These are phyloP conservation scores for Anas platyrhynchos DNA, from an alignment of 2,113 vertebrate genomes.

Conservation along the genomic window DNA sequence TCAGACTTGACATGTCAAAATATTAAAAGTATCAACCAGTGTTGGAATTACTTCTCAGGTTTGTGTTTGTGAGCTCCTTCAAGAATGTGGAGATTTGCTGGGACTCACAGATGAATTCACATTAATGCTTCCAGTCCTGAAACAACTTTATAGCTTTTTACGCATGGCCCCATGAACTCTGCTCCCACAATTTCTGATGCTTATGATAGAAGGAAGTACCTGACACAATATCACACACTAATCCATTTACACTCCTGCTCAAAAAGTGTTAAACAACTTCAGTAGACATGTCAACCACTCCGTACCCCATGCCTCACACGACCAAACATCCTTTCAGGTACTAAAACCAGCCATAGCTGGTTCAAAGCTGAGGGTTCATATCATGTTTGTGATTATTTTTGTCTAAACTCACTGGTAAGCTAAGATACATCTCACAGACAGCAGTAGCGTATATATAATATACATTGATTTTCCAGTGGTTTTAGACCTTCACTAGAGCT, in stretches of 20 bases:
- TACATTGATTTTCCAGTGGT: background rate
- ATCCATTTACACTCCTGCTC: background rate
- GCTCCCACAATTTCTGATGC: background rate
- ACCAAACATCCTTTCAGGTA: background rate
- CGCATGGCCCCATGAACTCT: background rate
- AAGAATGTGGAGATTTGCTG: background rate
- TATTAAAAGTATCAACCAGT: background rate
- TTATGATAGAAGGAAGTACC: background rate
- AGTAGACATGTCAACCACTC: background rate
- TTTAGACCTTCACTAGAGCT: background rate
- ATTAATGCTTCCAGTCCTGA: background rate
- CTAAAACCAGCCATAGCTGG: background rate
- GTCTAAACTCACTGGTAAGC: background rate
- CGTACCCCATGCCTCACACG: background rate
- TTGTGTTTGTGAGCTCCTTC: background rate
- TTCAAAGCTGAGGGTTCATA: too few relatives aligned
- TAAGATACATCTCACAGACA: background rate
- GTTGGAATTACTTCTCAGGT: background rate
- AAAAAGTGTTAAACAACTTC: background rate
- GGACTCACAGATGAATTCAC: background rate
- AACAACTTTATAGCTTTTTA: background rate
- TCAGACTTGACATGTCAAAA: background rate
- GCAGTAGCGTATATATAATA: background rate
- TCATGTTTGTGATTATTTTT: background rate
- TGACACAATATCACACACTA: background rate